Conservation (phyloP, 2,888 invertebrate species). For the Philonicus albiceps region DNA sequence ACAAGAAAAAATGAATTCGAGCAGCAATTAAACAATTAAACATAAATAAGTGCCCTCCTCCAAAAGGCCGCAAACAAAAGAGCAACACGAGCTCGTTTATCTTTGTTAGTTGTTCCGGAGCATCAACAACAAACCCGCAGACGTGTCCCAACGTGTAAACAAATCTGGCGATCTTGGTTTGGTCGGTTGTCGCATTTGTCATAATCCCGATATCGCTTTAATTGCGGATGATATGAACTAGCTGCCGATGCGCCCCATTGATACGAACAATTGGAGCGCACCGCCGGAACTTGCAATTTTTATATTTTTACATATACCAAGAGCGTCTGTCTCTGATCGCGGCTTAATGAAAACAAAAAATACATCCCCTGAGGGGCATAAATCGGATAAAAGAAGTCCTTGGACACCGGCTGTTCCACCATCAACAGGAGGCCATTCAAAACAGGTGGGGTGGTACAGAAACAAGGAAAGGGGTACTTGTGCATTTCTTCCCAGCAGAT, state of each 20-base stretch:
- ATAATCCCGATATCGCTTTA: neutral
- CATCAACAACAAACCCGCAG: neutral
- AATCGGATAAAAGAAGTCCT: neutral
- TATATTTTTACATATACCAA: neutral
- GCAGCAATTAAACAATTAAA: neutral
- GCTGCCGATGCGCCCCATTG: neutral
- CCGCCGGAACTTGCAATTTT: neutral
- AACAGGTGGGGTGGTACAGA: neutral
- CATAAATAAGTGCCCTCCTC: neutral
- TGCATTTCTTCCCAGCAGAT: neutral
- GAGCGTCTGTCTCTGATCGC: neutral
- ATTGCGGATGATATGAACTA: neutral
- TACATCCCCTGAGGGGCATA: neutral
- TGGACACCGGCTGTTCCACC: neutral
- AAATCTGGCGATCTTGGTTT: neutral
- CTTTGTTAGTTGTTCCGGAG: neutral
- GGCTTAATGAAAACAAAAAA: neutral
- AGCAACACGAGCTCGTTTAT: neutral
- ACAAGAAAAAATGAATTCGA: neutral
- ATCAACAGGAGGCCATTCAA: neutral
- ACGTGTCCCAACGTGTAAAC: neutral
- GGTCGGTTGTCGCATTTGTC: neutral
- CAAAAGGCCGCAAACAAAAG: conserved; percentile 5
- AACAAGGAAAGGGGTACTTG: neutral
- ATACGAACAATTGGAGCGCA: neutral